These are phyloP conservation scores for Enteromius afrohamiltoni DNA, from an alignment of 2,797 vertebrate genomes.

Conservation along the genomic window DNA sequence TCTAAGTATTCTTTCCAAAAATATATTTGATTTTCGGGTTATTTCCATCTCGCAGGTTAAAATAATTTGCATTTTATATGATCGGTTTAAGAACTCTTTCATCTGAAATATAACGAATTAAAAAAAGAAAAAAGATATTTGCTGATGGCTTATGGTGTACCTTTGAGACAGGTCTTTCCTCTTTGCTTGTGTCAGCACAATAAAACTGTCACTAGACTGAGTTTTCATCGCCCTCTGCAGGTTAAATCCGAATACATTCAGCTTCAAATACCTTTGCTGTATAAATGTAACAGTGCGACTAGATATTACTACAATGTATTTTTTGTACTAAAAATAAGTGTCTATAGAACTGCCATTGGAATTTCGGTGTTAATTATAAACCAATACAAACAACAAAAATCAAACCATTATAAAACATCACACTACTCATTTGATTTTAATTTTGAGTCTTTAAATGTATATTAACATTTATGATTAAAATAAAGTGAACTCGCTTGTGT, in stretches of 20 bases:
- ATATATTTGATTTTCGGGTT: background rate
- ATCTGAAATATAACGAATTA: background rate
- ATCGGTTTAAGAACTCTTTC: background rate
- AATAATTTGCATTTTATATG: background rate
- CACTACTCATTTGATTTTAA: background rate
- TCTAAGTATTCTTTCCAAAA: background rate
- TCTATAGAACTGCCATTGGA: background rate
- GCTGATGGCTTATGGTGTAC: background rate
- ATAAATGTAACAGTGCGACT: background rate
- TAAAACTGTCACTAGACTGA: constrained; percentile 2
- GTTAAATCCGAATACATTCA: background rate
- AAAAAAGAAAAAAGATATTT: background rate
- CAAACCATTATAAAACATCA: background rate
- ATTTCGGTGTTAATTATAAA: background rate
- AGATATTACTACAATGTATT: background rate
- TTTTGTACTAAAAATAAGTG: background rate
- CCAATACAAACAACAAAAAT: background rate
- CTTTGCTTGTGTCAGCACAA: constrained; percentile 2
- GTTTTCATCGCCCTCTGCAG: constrained; percentile 68
- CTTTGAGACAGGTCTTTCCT: background rate
- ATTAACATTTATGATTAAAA: background rate
- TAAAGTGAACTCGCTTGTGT: background rate
- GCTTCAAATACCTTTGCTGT: background rate
- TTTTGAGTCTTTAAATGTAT: background rate
- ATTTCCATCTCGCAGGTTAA: background rate